These are phyloP conservation scores for Zygothrica quintamaculata DNA, from an alignment of 2,888 invertebrate species.

Conservation along the genomic window DNA sequence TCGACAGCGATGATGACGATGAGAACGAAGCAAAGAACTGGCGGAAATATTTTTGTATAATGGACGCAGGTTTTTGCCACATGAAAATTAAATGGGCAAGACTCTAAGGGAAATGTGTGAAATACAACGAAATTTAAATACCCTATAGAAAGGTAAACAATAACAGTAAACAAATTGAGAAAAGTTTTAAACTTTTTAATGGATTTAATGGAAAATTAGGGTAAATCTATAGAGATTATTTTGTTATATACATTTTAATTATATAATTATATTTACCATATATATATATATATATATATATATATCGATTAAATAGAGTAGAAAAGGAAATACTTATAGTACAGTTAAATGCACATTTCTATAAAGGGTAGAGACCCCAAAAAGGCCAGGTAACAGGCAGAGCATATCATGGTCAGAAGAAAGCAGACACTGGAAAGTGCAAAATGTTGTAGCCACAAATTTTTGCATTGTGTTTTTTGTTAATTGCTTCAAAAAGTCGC, in stretches of 20 bases:
- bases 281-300: too few relatives aligned
- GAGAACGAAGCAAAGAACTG: constrained; percentile 17
- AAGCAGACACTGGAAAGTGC: constrained; percentile 50
- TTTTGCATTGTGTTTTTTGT: constrained; percentile 55
- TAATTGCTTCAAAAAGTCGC: constrained; percentile 59
- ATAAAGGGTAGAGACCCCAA: constrained; percentile 2
- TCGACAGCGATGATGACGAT: constrained; percentile 18
- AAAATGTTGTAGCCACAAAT: constrained; percentile 64
- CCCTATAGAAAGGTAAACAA: constrained; percentile 17
- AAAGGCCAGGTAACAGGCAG: constrained; percentile 15
- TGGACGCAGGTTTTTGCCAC: constrained; percentile 50
- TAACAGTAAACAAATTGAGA: too few relatives aligned
- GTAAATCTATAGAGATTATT: too few relatives aligned
- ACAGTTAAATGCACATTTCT: background rate
- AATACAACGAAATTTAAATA: constrained; percentile 10
- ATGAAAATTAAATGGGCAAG: constrained; percentile 47
- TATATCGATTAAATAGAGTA: too few relatives aligned
- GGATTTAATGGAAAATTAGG: too few relatives aligned
- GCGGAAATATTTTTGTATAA: constrained; percentile 58
- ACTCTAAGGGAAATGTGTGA: background rate
- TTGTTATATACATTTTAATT: too few relatives aligned
- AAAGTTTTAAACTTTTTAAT: too few relatives aligned
- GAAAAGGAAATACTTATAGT: too few relatives aligned
- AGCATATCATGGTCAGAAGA: constrained; percentile 47
- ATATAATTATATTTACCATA: too few relatives aligned